These are phyloP conservation scores for Heliconius hewitsoni DNA, from an alignment of 1,140 invertebrate species.

Conservation along the genomic window DNA sequence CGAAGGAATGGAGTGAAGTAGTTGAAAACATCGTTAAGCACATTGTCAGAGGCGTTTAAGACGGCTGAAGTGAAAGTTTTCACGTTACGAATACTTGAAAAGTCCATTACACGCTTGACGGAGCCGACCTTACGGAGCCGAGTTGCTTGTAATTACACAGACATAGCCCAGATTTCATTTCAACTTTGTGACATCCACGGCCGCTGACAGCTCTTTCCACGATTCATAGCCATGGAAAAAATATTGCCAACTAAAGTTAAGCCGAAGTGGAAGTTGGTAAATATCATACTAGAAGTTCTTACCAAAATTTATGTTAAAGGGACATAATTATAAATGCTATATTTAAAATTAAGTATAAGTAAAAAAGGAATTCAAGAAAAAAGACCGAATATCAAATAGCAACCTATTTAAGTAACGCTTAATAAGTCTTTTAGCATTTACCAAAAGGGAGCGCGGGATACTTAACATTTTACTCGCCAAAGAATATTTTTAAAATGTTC, in stretches of 20 bases:
- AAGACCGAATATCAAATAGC: not conserved
- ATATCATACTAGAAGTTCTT: not conserved
- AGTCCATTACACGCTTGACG: slow-evolving; percentile 78
- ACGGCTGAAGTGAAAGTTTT: slow-evolving; percentile 73
- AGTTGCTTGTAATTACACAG: slow-evolving; percentile 76
- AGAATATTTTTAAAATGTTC: not conserved
- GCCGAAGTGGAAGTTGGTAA: not conserved
- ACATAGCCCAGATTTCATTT: slow-evolving; percentile 77
- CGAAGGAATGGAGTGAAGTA: slow-evolving; percentile 63
- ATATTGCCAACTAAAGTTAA: slow-evolving; percentile 16
- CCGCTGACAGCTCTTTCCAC: slow-evolving; percentile 53
- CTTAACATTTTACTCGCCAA: not conserved
- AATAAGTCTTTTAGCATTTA: not conserved
- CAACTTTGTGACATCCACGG: slow-evolving; percentile 70
- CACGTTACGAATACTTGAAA: slow-evolving; percentile 79
- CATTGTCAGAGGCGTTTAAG: slow-evolving; percentile 73
- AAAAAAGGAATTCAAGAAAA: not conserved
- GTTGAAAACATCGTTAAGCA: slow-evolving; percentile 78
- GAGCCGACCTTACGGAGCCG: slow-evolving; percentile 56
- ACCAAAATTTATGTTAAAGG: not conserved
- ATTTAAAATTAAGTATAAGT: not conserved
- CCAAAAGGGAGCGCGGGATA: not conserved
- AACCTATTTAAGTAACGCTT: too few species aligned
- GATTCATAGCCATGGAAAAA: slow-evolving; percentile 14
- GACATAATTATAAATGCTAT: not conserved